Evolutionary conservation across 2,888 invertebrate species (phyloP), one percentile per base, ranked within the genome.

Genomic region (Parnassius mnemosyne): DNA sequence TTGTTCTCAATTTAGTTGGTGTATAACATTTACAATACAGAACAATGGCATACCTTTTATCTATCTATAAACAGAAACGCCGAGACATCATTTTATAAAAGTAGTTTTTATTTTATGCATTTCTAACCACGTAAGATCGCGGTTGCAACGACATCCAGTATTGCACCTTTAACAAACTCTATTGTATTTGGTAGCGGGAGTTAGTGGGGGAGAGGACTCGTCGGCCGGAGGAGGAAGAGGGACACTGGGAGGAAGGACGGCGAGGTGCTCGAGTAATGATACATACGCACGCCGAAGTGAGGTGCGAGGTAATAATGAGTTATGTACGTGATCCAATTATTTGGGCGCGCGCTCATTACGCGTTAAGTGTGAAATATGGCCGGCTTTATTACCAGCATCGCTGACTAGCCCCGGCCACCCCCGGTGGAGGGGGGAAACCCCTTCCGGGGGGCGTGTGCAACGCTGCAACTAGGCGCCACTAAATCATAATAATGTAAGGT

Each of bases 251-350:
- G 63, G 60, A 58, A 50, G 57, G 57, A 64, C 56, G 64, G 59
- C 66, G 68, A 63, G 71, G 70, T 67, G 68, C 64, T 49, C 49
- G 49, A 79, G 85, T 87, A 87, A 89, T 90, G 88, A 90, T 90
- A 89, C 90, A 89, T 89, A 85, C 87, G 84, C 77, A 73, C 72
- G 72, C 79, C 84, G 81, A 81, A 86, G 80, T 85, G 86, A 87
- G 87, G 85, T 84, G 87, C 89, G 89, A 90, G 87, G 88, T 92
- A 92, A 92, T 92, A 92, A 92, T 92, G 92, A 92, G 86, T 91
- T 92, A 92, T 92, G 90, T 92, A 92, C 92, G 92, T 92, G 92
- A 92, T 92, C 92, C 92, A 92, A 92, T 92, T 92, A 92, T 92
- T 92, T 92, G 87, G 92, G 90, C 87, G 89, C 89, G 85, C 87